Conservation (phyloP, 2,888 invertebrate species). For the Drosophila paramelanica region DNA sequence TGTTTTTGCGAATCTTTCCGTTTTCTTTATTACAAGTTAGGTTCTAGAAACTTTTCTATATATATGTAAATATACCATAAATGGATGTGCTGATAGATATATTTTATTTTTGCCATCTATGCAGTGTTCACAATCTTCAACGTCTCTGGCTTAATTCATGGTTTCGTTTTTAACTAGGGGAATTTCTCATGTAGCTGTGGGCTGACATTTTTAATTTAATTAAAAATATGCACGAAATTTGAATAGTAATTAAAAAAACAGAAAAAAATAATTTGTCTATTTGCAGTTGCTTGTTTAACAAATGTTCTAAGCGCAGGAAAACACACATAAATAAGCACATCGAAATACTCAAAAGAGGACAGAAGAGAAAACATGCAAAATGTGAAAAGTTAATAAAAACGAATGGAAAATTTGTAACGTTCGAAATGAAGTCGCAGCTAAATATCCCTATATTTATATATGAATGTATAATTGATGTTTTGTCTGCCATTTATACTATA, state of each 20-base stretch:
- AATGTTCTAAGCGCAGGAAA: slow-evolving; percentile 46
- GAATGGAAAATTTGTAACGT: slow-evolving; percentile 69
- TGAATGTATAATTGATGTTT: slow-evolving; percentile 60
- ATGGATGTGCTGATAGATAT: slow-evolving; percentile 17
- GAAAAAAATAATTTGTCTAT: slow-evolving; percentile 55
- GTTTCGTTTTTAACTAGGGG: slow-evolving; percentile 52
- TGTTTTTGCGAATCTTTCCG: slow-evolving; percentile 13
- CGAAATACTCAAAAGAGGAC: slow-evolving; percentile 49
- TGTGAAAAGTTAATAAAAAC: slow-evolving; percentile 56
- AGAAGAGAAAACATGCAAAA: slow-evolving; percentile 47
- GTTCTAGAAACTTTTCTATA: slow-evolving; percentile 25
- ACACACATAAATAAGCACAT: slow-evolving; percentile 42
- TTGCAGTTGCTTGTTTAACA: slow-evolving; percentile 64
- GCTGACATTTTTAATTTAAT: slow-evolving; percentile 60
- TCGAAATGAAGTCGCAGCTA: slow-evolving; percentile 52
- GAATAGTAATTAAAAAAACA: slow-evolving; percentile 18
- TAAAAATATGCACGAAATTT: slow-evolving; percentile 51
- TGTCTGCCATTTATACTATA: slow-evolving; percentile 42
- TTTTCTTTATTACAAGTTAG: slow-evolving; percentile 38
- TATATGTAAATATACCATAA: slow-evolving; percentile 8
- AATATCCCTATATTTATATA: slow-evolving; percentile 49
- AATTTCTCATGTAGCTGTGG: slow-evolving; percentile 27
- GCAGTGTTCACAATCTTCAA: slow-evolving; percentile 23
- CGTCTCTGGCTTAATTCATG: slow-evolving; percentile 44
- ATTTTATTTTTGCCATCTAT: slow-evolving; percentile 36